Evolutionary conservation across 1,140 invertebrate genomes (phyloP).

Genomic region (Drosophila jambulina): DNA sequence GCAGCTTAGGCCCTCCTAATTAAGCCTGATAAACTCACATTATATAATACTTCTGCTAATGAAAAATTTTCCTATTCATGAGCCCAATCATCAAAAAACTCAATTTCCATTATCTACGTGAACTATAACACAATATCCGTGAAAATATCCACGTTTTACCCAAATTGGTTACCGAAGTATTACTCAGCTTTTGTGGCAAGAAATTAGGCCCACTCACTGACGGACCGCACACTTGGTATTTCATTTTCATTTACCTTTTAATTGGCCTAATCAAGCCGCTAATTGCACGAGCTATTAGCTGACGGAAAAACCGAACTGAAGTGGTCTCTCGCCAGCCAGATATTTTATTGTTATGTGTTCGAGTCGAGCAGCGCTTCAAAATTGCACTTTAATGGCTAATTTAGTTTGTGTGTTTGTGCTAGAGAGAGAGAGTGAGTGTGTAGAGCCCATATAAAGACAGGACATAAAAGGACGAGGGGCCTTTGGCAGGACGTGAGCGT

Average conservation of each 20-base stretch:
- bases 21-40: not conserved
- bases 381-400: conserved; percentile 83
- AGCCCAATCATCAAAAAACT: not conserved
- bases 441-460: conserved; percentile 29
- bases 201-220: conserved; percentile 4
- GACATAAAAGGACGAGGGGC: conserved; percentile 28
- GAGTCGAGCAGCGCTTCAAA: conserved; percentile 58
- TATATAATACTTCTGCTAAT: not conserved
- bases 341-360: conserved; percentile 76
- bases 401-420: conserved; percentile 48
- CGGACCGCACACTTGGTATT: conserved; percentile 54
- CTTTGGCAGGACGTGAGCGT: conserved; percentile 55
- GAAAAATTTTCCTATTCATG: not conserved
- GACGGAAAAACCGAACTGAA: conserved; percentile 17
- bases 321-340: conserved; percentile 46
- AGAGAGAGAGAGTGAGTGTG: conserved; percentile 30
- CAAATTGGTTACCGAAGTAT: conserved; percentile 13
- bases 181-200: conserved; percentile 7
- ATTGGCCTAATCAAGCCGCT: conserved; percentile 78
- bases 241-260: conserved; percentile 81
- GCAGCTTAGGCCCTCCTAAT: not conserved
- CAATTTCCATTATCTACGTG: not conserved
- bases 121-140: not conserved
- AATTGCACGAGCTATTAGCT: conserved; percentile 70
- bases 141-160: not conserved